Evolutionary conservation across 1,140 invertebrate genomes (phyloP), one percentile per base, ranked within the genome.

Genomic region (Temnothorax nylanderi): DNA sequence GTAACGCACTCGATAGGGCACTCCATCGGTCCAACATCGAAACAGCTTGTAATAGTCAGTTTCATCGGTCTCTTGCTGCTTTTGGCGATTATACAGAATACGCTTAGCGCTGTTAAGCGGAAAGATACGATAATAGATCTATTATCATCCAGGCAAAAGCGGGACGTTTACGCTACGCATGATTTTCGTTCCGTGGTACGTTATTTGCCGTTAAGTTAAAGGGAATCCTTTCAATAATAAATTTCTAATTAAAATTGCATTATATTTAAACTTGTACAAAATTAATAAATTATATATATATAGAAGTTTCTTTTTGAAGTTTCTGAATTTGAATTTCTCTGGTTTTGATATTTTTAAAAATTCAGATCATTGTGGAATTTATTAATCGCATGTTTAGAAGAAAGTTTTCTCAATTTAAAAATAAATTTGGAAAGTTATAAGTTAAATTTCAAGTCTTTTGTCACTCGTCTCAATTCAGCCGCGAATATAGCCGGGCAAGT

Each of bases 31-130:
- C 88, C 93, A 6, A 89, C 92, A 5, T 82, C 93, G 0, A 95
- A 95, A 86, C 94, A 95, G 60, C 93, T 95, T 58, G 77, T 94
- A 1, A 89, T 95, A 76, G 94, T 94, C 77, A 93, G 94, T 47
- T 95, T 95, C 76, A 95, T 95, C 72, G 95, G 95, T 7, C 77
- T 95, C 18, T 41, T 95, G 4, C 86, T 95, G 34, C 93, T 95
- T 7, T 94, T 95, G 78, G 94, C 95, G 3, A 88, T 95, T 11
- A 93, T 95, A 88, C 94, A 95, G 88, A 95, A 95, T 41, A 94
- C 94, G 2, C 92, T 95, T 8, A 88, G 92, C 18, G 87, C 93
- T 4, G 74, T 87, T 0, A 95, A 94, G 85, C 87, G 91, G 7
- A 95, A 94, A 72, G 93, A 94, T n/a, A 87, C 91, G 16, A 34